phyloP scores from a whole-genome alignment of 2,888 invertebrate species.

The Leptopilina syphax region DNA sequence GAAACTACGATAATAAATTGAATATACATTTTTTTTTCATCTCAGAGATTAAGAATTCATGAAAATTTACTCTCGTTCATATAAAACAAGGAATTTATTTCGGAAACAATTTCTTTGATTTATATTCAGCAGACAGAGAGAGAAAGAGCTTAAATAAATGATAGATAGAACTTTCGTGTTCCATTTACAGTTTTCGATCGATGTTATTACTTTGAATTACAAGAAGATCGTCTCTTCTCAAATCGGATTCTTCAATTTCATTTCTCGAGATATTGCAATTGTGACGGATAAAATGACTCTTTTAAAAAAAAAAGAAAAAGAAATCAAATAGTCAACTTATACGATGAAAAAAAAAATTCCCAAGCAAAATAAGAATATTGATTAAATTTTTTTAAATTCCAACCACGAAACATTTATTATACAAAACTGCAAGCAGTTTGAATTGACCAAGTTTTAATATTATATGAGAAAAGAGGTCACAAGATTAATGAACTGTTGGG shows the following conservation, averaged over 20 bases:
- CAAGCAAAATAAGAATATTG: too few relatives aligned
- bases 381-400: too few relatives aligned
- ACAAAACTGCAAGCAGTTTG: too few relatives aligned
- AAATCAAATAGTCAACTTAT: background rate
- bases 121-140: background rate
- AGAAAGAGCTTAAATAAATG: conserved; percentile 9
- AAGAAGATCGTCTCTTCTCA: background rate
- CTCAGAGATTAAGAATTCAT: background rate
- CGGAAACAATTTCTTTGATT: background rate
- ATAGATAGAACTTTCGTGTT: conserved; percentile 25
- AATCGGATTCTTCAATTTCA: conserved; percentile 11
- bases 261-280: background rate
- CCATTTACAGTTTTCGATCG: conserved; percentile 24
- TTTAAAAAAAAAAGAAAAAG: background rate
- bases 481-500: conserved; percentile 1
- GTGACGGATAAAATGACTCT: background rate
- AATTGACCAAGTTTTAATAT: background rate
- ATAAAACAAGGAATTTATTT: conserved; percentile 28
- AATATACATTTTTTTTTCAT: background rate
- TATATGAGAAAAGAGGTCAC: background rate
- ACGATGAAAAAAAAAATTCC: background rate
- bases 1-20: background rate
- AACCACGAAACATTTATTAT: background rate
- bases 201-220: conserved; percentile 6
- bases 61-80: background rate